Percentiles rank a stretch among this genome's conserved stretches.
phyloP scores from a whole-genome alignment of 2,797 vertebrate genomes.

The Chromobotia macracanthus region DNA sequence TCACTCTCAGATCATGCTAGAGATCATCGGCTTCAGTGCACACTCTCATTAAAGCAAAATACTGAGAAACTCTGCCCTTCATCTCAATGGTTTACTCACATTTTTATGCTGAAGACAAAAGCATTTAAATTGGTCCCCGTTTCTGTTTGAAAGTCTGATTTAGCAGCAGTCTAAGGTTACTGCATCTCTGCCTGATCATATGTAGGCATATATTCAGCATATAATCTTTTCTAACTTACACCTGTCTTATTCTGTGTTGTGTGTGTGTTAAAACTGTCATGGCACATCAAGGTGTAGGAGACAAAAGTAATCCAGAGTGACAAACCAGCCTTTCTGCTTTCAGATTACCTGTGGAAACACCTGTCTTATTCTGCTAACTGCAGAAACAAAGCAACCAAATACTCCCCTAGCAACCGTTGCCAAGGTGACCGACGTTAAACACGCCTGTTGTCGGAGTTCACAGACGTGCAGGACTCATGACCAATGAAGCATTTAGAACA shows the following conservation, averaged over 20 bases:
- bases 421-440: slow-evolving; percentile 14
- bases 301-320: slow-evolving; percentile 72
- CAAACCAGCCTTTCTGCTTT: slow-evolving; percentile 64
- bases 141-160: no score
- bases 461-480: not conserved
- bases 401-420: slow-evolving; percentile 51
- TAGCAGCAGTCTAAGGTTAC: not conserved
- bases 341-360: slow-evolving; percentile 62
- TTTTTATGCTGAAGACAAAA: no score
- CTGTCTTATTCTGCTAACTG: slow-evolving; percentile 52
- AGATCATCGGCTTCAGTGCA: not conserved
- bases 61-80: no score
- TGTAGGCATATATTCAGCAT: not conserved
- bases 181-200: not conserved
- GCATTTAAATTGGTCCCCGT: no score
- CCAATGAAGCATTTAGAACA: not conserved
- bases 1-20: no score
- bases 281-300: slow-evolving; percentile 67
- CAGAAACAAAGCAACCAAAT: slow-evolving; percentile 68
- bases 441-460: slow-evolving; percentile 3
- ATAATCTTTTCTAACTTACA: not conserved
- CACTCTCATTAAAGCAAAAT: not conserved
- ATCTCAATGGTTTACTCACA: no score
- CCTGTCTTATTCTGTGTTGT: no score
- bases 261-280: slow-evolving; percentile 62